A percentile compares a stretch with the other conserved stretches of the same genome.
phyloP scores from a whole-genome alignment of 2,113 vertebrate genomes.

The Poecile atricapillus region DNA sequence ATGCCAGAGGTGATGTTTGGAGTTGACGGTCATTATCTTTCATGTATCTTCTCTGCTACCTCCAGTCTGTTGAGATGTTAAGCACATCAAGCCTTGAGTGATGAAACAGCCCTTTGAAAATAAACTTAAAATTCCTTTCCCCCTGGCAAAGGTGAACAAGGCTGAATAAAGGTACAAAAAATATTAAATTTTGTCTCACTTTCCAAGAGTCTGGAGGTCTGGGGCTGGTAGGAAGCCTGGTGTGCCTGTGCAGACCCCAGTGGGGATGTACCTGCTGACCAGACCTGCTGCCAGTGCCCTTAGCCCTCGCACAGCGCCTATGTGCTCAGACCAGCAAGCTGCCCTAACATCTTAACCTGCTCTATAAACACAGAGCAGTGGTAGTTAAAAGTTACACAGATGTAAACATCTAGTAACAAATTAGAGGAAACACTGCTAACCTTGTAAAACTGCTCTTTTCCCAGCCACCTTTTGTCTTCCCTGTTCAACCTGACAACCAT shows the following conservation, averaged over 20 bases:
- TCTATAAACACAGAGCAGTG: not conserved
- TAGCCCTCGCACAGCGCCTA: not conserved
- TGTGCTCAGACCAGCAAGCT: too few species aligned
- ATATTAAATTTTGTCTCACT: not conserved
- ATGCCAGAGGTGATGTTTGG: too few species aligned
- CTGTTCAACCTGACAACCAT: not conserved
- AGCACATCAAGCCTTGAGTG: not conserved
- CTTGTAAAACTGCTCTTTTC: not conserved
- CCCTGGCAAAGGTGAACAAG: not conserved
- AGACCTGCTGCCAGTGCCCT: not conserved
- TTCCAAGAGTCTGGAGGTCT: not conserved
- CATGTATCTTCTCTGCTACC: not conserved
- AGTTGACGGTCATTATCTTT: not conserved
- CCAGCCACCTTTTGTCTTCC: not conserved
- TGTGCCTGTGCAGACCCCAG: not conserved
- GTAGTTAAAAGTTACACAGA: not conserved
- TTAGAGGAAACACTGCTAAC: not conserved
- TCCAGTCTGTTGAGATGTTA: not conserved
- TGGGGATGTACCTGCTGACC: rapidly evolving
- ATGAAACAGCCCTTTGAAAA: not conserved
- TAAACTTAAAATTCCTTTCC: not conserved
- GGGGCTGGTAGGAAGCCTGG: not conserved
- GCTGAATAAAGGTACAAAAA: not conserved
- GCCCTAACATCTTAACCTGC: not conserved
- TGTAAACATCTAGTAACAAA: not conserved